Evolutionary conservation across 2,113 vertebrate genomes (phyloP), one percentile per base, ranked within the genome.

Genomic region (Danionella cerebrum): DNA sequence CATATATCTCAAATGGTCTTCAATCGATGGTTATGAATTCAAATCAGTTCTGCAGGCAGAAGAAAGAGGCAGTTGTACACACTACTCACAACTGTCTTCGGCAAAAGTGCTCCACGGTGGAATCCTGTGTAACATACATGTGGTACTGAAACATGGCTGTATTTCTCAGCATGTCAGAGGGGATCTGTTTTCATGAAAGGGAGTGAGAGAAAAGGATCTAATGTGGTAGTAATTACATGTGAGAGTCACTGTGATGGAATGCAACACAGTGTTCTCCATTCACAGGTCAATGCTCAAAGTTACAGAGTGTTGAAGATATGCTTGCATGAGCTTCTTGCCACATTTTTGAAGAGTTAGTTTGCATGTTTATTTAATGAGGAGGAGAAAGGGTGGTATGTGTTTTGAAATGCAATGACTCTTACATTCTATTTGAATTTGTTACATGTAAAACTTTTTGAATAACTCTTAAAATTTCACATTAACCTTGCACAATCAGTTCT

Each of bases 161-260:
- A 81, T 80, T 80, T 74, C 73, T 71, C 76, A 77, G 70, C 78
- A 80, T 74, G 70, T 83, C 71, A 76, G 13, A 72, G 71, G 78
- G 76, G 84, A 82, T 81, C 76, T 39, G 65, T 76, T 83, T 86
- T 85, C 75, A 47, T 68, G 42, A 77, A 71, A 78, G 80, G 71
- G 63, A 77, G 75, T 48, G 70, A 62, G 60, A 76, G 76, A 41
- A 62, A 33, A 42, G 65, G 65, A 75, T 74, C 14, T 77, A 88
- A 89, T 82, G 53, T 89, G 84, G 85, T 85, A 91, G 69, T 78
- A 88, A 89, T 91, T 89, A 87, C 67, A 79, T 76, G 87, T 78
- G 82, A 80, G 75, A 87, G 73, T 88, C 82, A 75, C 85, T 9
- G 80, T 79, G 83, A 75, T 76, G 82, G 78, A 80, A 84, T 84